phyloP scores from a whole-genome alignment of 2,113 vertebrate species.

The Manacus vitellinus region DNA sequence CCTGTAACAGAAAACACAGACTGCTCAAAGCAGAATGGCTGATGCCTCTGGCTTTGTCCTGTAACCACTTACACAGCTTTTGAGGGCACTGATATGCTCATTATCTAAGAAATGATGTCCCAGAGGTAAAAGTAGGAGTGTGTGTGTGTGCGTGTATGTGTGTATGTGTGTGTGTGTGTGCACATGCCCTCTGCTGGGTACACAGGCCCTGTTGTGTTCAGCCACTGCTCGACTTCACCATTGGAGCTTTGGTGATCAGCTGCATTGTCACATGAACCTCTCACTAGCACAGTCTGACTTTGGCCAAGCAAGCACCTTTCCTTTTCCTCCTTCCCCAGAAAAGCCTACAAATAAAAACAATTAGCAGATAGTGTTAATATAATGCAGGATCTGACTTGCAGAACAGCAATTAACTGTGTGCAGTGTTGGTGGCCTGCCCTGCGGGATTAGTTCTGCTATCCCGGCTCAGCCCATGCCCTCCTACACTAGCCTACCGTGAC shows the following conservation, averaged over 20 bases:
- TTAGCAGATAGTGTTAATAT: background rate
- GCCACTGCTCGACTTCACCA: background rate
- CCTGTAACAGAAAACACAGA: background rate
- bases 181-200: constrained; percentile 9
- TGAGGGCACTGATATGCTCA: background rate
- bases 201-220: background rate
- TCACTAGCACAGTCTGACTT: background rate
- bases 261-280: background rate
- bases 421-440: background rate
- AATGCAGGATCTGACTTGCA: background rate
- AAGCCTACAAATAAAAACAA: background rate
- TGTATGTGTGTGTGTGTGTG: background rate
- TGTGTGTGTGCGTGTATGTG: background rate
- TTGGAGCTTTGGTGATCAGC: background rate
- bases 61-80: background rate
- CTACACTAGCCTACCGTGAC: background rate
- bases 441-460: background rate
- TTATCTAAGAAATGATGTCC: constrained; percentile 10
- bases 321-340: background rate
- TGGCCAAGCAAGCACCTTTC: background rate
- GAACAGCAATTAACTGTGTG: background rate
- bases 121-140: background rate
- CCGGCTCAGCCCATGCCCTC: background rate
- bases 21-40: background rate
- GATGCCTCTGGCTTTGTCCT: background rate